Evolutionary conservation across 2,797 vertebrate genomes (phyloP).

Genomic region (Bovichtus diacanthus): DNA sequence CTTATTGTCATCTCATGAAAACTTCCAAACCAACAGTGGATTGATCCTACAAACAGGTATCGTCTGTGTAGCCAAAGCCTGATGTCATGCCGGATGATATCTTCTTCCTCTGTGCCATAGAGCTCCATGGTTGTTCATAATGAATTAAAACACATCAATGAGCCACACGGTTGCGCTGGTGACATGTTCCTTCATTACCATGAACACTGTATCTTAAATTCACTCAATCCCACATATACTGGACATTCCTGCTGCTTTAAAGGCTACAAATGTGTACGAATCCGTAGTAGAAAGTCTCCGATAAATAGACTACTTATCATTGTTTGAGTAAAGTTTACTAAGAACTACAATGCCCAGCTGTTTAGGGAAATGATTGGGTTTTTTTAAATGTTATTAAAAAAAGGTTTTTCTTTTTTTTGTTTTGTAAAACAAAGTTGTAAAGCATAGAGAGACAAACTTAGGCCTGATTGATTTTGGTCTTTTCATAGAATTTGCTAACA

Average conservation of each 20-base stretch:
- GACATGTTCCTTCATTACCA: too few species aligned
- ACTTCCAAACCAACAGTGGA: not conserved
- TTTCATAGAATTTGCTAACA: not conserved
- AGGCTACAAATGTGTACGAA: not conserved
- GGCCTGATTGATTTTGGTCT: not conserved
- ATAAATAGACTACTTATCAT: too few species aligned
- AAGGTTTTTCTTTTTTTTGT: not conserved
- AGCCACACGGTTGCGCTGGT: not conserved
- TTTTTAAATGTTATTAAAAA: too few species aligned
- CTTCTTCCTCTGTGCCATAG: not conserved
- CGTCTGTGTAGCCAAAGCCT: not conserved
- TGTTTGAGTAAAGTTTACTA: too few species aligned
- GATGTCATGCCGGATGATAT: too few species aligned
- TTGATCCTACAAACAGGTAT: not conserved
- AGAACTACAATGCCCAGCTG: not conserved
- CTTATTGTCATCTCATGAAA: not conserved
- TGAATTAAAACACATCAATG: not conserved
- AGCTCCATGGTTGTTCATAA: not conserved
- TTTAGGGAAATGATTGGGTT: not conserved
- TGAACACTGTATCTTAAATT: not conserved
- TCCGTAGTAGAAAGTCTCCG: not conserved
- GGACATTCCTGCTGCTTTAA: too few species aligned
- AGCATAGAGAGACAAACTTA: fast-evolving
- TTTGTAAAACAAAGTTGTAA: not conserved
- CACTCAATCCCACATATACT: too few species aligned